Evolutionary conservation across 2,113 vertebrate genomes (phyloP).

Genomic region (Pelobates fuscus): DNA sequence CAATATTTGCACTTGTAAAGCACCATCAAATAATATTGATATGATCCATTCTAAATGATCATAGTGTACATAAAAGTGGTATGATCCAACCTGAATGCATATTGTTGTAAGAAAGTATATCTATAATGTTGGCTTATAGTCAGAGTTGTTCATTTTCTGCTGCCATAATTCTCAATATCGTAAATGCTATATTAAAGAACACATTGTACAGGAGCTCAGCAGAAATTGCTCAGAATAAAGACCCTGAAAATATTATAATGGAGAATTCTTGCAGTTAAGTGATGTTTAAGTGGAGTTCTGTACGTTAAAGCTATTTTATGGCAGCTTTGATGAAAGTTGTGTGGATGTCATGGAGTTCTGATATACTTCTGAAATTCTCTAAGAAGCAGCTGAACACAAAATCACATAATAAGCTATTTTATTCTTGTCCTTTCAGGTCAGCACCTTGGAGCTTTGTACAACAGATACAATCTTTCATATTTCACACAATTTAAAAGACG

Average conservation of each 20-base stretch:
- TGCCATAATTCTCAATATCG: constrained; percentile 13
- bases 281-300: constrained; percentile 12
- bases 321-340: constrained; percentile 8
- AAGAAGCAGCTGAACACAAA: not conserved
- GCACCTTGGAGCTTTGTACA: not conserved
- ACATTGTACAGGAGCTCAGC: not conserved
- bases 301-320: constrained; percentile 3
- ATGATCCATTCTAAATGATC: too few relatives aligned
- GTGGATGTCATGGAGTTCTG: not conserved
- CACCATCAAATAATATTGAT: too few relatives aligned
- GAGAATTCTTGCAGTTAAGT: constrained; percentile 5
- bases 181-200: constrained; percentile 34
- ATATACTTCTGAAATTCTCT: not conserved
- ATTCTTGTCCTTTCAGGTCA: constrained; percentile 1
- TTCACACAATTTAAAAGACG: not conserved
- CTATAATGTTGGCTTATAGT: not conserved
- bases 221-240: not conserved
- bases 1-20: too few relatives aligned
- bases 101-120: not conserved
- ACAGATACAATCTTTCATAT: not conserved
- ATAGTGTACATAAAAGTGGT: too few relatives aligned
- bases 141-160: constrained; percentile 21
- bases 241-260: constrained; percentile 9
- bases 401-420: not conserved
- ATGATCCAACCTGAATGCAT: not conserved